These are phyloP conservation scores for Clarias gariepinus DNA, from an alignment of 2,113 vertebrate species.

Conservation along the genomic window DNA sequence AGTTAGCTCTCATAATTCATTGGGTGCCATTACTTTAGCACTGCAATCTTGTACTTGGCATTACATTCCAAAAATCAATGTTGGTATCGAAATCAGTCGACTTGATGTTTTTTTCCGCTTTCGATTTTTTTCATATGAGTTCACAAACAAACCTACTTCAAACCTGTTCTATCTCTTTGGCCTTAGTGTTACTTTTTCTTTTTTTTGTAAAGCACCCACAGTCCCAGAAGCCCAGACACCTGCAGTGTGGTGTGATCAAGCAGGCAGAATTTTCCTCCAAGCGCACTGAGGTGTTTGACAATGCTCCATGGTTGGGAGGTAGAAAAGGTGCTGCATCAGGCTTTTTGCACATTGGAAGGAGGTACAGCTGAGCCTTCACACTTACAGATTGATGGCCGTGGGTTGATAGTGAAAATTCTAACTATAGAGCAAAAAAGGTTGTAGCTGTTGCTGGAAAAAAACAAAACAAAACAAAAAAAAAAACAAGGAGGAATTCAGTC, in stretches of 20 bases:
- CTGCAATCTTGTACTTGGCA: background rate
- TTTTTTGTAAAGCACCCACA: background rate
- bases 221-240: background rate
- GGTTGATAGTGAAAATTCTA: background rate
- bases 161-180: background rate
- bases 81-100: background rate
- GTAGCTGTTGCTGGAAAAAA: background rate
- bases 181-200: background rate
- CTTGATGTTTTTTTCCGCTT: background rate
- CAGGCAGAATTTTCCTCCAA: conserved; percentile 11
- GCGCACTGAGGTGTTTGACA: conserved; percentile 10
- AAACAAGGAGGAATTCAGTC: background rate
- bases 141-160: background rate
- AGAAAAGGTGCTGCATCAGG: conserved; percentile 21
- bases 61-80: background rate
- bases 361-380: conserved; percentile 9
- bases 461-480: background rate
- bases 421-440: background rate
- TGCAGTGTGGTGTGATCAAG: background rate
- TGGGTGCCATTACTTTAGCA: background rate
- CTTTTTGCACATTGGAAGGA: background rate
- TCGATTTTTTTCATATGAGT: background rate
- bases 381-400: conserved; percentile 9
- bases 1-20: background rate
- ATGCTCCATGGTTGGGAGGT: conserved; percentile 15